Evolutionary conservation across 2,797 vertebrate species (phyloP).

Genomic region (Acrocephalus scirpaceus): DNA sequence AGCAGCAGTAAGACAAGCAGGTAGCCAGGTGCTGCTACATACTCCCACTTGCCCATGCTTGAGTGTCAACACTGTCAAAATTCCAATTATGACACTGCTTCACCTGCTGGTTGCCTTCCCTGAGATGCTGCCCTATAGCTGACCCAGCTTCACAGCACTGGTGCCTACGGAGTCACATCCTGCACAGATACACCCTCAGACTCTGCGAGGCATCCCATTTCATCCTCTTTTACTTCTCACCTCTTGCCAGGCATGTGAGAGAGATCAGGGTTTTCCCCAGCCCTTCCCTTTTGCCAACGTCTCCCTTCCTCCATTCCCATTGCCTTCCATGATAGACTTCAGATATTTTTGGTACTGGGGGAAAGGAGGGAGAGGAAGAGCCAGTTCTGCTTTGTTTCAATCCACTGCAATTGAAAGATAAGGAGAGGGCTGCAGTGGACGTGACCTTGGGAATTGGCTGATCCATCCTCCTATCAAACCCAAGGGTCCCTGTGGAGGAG

Average conservation of each 20-base stretch:
- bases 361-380: not conserved
- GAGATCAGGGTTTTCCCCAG: not conserved
- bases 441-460: not conserved
- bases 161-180: rapidly evolving
- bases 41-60: not conserved
- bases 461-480: not conserved
- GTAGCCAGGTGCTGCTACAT: not conserved
- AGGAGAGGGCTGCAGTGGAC: not conserved
- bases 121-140: not conserved
- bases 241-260: rapidly evolving
- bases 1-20: not conserved
- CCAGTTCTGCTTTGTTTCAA: not conserved
- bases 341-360: not conserved
- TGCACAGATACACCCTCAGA: not conserved
- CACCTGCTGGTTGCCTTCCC: not conserved
- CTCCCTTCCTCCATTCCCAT: not conserved
- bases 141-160: not conserved
- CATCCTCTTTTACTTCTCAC: not conserved
- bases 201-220: not conserved
- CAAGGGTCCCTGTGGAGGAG: not conserved
- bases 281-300: not conserved
- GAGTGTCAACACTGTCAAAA: not conserved
- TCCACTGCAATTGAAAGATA: not conserved
- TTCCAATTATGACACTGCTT: not conserved
- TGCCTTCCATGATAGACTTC: not conserved